These are phyloP conservation scores for Chloebia gouldiae DNA, from an alignment of 2,113 vertebrate genomes.

Conservation along the genomic window DNA sequence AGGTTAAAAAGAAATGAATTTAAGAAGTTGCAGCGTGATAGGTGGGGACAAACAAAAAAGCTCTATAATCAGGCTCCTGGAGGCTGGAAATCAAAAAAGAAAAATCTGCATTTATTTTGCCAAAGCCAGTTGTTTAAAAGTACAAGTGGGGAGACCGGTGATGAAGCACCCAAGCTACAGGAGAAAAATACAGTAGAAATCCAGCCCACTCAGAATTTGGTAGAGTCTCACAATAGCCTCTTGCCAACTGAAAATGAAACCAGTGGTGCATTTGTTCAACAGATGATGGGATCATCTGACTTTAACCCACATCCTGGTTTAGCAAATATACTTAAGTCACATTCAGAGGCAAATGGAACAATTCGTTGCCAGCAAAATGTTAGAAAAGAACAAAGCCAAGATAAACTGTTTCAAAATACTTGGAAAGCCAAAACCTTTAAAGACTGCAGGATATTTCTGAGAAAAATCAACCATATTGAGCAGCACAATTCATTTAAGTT, in stretches of 20 bases:
- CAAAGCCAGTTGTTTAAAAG: slow-evolving; percentile 68
- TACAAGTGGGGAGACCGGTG: background rate
- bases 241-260: slow-evolving; percentile 55
- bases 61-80: slow-evolving; percentile 32
- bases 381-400: slow-evolving; percentile 65
- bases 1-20: slow-evolving; percentile 74
- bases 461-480: slow-evolving; percentile 88
- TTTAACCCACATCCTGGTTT: slow-evolving; percentile 54
- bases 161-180: slow-evolving; percentile 17
- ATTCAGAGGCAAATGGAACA: slow-evolving; percentile 63
- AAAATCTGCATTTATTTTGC: slow-evolving; percentile 71
- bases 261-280: slow-evolving; percentile 57
- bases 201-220: slow-evolving; percentile 14
- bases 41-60: slow-evolving; percentile 66
- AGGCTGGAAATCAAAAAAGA: slow-evolving; percentile 72
- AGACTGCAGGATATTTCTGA: slow-evolving; percentile 94
- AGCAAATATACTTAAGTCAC: slow-evolving; percentile 54
- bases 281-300: slow-evolving; percentile 52
- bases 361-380: slow-evolving; percentile 50
- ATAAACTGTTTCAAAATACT: slow-evolving; percentile 77
- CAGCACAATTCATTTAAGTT: slow-evolving; percentile 74
- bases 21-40: slow-evolving; percentile 67
- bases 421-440: slow-evolving; percentile 88
- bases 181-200: slow-evolving; percentile 35
- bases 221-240: slow-evolving; percentile 38